phyloP scores from a whole-genome alignment of 37 sponge, comb jelly and placozoan species.

The Amphimedon queenslandica region DNA sequence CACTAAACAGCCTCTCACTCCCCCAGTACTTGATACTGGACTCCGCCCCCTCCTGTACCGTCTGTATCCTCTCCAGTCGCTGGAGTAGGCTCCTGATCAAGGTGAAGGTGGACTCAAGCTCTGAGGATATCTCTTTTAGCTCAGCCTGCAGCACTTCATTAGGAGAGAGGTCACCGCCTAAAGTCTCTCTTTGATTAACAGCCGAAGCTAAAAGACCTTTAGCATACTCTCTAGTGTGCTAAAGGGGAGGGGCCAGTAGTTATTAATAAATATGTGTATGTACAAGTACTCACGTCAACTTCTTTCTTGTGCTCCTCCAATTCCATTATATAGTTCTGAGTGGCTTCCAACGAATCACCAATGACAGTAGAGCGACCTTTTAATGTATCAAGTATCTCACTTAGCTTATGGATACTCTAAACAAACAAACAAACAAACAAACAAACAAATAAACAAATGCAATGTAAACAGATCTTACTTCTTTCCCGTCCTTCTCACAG shows the following conservation, averaged over 20 bases:
- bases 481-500: constrained; percentile 66
- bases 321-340: constrained; percentile 22
- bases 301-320: constrained; percentile 47
- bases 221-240: too few species aligned
- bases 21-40: background rate
- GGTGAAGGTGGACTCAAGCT: too few species aligned
- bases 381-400: constrained; percentile 35
- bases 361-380: constrained; percentile 25
- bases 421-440: too few species aligned
- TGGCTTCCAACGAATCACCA: constrained; percentile 32
- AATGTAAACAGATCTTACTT: too few species aligned
- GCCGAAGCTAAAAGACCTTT: background rate
- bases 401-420: too few species aligned
- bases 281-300: constrained; percentile 39
- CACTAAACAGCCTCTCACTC: background rate
- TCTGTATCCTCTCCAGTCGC: background rate
- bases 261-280: background rate
- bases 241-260: too few species aligned
- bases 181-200: background rate
- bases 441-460: too few species aligned
- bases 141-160: background rate
- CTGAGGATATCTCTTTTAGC: too few species aligned
- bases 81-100: too few species aligned
- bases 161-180: background rate
- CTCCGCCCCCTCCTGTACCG: background rate